phyloP scores from a whole-genome alignment of 2,888 invertebrate species.

The Philereme transversata region DNA sequence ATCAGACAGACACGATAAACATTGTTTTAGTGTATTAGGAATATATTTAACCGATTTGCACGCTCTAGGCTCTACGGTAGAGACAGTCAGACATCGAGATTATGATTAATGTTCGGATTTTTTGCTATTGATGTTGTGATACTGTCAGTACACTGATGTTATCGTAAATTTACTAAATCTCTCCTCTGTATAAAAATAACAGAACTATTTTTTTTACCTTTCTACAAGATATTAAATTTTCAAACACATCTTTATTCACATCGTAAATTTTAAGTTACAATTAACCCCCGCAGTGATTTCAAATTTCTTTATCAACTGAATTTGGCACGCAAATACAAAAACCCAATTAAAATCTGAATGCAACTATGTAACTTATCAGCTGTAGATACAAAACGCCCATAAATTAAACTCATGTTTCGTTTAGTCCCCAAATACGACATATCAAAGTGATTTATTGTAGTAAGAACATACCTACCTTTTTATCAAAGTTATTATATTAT shows the following conservation, averaged over 20 bases:
- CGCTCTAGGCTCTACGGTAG: slow-evolving; percentile 42
- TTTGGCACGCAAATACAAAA: slow-evolving; percentile 6
- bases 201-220: too few relatives aligned
- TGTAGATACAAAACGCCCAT: background rate
- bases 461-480: too few relatives aligned
- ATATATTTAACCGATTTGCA: slow-evolving; percentile 63
- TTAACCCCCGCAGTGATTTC: background rate
- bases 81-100: slow-evolving; percentile 25
- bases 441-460: background rate
- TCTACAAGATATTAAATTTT: too few relatives aligned
- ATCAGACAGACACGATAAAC: slow-evolving; percentile 6
- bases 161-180: too few relatives aligned
- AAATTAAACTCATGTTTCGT: slow-evolving; percentile 9
- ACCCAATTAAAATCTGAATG: slow-evolving; percentile 4
- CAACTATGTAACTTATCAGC: slow-evolving; percentile 38
- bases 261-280: background rate
- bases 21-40: slow-evolving; percentile 39
- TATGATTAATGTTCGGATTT: slow-evolving; percentile 19
- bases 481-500: too few relatives aligned
- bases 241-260: background rate
- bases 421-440: background rate
- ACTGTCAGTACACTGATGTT: background rate
- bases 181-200: too few relatives aligned
- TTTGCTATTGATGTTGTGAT: slow-evolving; percentile 1
- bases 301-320: slow-evolving; percentile 4